These are phyloP conservation scores for Manduca sexta DNA, from an alignment of 1,140 invertebrate genomes.

Conservation along the genomic window DNA sequence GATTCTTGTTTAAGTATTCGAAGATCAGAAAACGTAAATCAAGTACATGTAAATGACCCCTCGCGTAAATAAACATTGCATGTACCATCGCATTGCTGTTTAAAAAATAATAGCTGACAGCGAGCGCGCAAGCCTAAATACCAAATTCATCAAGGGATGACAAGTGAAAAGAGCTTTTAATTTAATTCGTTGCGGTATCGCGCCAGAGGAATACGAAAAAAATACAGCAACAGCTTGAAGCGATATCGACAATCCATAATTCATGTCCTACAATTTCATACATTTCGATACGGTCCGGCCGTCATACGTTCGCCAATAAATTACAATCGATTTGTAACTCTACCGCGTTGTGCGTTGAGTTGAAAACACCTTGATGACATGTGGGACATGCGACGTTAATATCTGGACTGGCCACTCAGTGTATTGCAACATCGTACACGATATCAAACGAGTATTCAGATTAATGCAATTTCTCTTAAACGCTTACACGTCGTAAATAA, in stretches of 20 bases:
- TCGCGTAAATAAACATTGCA: not conserved
- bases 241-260: slow-evolving; percentile 73
- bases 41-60: no score
- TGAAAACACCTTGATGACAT: slow-evolving; percentile 22
- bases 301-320: slow-evolving; percentile 25
- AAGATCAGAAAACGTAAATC: no score
- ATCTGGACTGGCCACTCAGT: slow-evolving; percentile 32
- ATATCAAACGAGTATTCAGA: slow-evolving; percentile 71
- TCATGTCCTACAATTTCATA: slow-evolving; percentile 73
- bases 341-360: slow-evolving; percentile 28
- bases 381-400: slow-evolving; percentile 27
- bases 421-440: slow-evolving; percentile 68
- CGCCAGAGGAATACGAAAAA: slow-evolving; percentile 59
- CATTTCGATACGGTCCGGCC: slow-evolving; percentile 32
- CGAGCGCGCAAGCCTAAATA: slow-evolving; percentile 36
- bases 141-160: slow-evolving; percentile 67
- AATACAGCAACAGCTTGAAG: slow-evolving; percentile 70
- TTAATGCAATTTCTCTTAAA: slow-evolving; percentile 73
- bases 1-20: no score
- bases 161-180: slow-evolving; percentile 73
- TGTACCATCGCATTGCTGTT: not conserved
- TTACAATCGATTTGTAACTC: slow-evolving; percentile 37
- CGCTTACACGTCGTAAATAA: slow-evolving; percentile 72
- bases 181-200: slow-evolving; percentile 71
- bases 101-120: slow-evolving; percentile 27